These are phyloP conservation scores for Pachyramphus minor DNA, from an alignment of 2,113 vertebrate species.

Conservation along the genomic window DNA sequence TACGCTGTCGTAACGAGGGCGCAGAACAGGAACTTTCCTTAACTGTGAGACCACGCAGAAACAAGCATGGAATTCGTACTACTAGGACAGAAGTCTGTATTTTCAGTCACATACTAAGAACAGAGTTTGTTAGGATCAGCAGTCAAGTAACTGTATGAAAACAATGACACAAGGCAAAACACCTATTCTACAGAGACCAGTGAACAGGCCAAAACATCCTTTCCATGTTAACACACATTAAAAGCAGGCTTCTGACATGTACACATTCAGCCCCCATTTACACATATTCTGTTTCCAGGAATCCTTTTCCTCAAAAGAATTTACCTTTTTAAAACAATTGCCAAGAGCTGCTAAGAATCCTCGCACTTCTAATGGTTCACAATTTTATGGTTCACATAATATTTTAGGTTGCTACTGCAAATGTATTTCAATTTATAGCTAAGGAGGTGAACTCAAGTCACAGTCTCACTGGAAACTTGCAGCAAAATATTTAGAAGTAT, in stretches of 20 bases:
- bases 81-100: not conserved
- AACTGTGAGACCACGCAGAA: not conserved
- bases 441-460: not conserved
- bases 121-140: not conserved
- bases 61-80: not conserved
- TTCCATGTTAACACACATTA: not conserved
- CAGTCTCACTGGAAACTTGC: not conserved
- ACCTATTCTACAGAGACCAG: not conserved
- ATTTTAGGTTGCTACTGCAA: not conserved
- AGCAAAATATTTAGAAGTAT: not conserved
- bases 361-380: not conserved
- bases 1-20: accelerated
- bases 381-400: too few species aligned
- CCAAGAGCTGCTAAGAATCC: not conserved
- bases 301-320: not conserved
- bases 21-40: not conserved
- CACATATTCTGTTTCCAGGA: not conserved
- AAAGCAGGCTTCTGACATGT: not conserved
- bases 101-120: not conserved
- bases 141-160: not conserved
- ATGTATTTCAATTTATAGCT: not conserved
- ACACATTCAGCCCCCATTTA: not conserved
- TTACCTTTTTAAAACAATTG: not conserved
- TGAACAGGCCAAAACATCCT: not conserved
- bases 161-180: not conserved